Base-by-base conservation (phyloP, 1,140 invertebrate genomes). In the Tribolium castaneum region DNA sequence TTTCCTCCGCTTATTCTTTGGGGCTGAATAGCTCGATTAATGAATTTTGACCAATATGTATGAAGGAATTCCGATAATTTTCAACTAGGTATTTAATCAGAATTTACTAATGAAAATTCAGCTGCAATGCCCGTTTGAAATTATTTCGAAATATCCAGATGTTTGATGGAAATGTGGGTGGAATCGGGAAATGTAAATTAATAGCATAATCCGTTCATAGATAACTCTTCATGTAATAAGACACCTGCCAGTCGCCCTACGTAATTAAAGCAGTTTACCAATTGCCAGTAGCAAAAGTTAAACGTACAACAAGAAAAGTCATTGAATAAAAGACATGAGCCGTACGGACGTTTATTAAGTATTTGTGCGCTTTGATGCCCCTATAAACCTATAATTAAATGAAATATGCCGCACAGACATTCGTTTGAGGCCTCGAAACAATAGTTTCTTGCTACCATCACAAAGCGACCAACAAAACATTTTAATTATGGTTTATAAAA, bases 191-290 rank as follows among this genome's bases (percentile, higher is more conserved):
- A n/a, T 9, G 39, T 45, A n/a, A 9, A 45, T 45, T 59, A 59
- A 59, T 59, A 9, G 19, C 54, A 19, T 59, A 59, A 59, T 66
- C 25, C 30, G 3, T 66, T 66, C 30, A 12, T 66, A 66, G 59
- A 14, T 66, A 66, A 35, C 13, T 19, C 30, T 66, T 66, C 25
- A 66, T 66, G 59, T 66, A 35, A 66, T 66, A 25, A 35, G 59
- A 66, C 59, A 66, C 59, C 59, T 66, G 59, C n/a, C 59, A 66
- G 25, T 66, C 14, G 59, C 59, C 59, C 59, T 12, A 35, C 59
- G 3, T 66, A 66, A 66, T 66, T 66, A 66, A n/a, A 66, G 59
- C 59, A 66, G 59, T 66, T 66, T 66, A 66, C 59, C 59, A 66
- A 35, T 66, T 66, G 59, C 59, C 59, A 35, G 59, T 66, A 66